Conservation (phyloP, 2,888 invertebrate species). For the Lasioglossum oenotherae region DNA sequence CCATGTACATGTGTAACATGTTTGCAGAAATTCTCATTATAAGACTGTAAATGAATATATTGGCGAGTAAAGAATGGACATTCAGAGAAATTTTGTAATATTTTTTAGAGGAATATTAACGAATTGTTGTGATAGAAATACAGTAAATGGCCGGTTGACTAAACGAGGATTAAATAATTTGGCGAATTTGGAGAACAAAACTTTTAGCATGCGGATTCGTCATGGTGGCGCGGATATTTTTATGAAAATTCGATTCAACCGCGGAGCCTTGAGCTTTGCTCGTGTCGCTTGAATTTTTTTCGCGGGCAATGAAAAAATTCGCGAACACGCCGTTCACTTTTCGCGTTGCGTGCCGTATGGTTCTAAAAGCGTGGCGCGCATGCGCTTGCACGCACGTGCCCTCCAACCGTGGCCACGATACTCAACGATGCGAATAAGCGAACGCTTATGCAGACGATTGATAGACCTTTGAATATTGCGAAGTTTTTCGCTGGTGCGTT, state of each 20-base stretch:
- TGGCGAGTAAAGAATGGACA: too few species aligned
- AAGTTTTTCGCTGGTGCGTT: conserved; percentile 43
- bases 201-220: background rate
- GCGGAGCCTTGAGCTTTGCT: background rate
- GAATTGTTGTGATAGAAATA: too few species aligned
- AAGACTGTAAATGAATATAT: too few species aligned
- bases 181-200: too few species aligned
- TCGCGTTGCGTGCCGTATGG: conserved; percentile 12
- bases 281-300: conserved; percentile 20
- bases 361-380: background rate
- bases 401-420: conserved; percentile 30
- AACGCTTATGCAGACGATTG: conserved; percentile 25
- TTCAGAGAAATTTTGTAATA: too few species aligned
- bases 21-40: too few species aligned
- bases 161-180: too few species aligned
- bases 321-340: conserved; percentile 34
- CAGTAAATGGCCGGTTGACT: too few species aligned
- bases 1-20: too few species aligned
- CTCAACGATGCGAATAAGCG: conserved; percentile 46
- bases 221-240: background rate
- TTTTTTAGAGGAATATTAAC: too few species aligned
- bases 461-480: conserved; percentile 29
- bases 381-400: conserved; percentile 40
- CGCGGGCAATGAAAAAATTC: background rate
- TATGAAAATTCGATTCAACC: background rate